These are phyloP conservation scores for Aquatica leii DNA, from an alignment of 2,888 invertebrate genomes.

Conservation along the genomic window DNA sequence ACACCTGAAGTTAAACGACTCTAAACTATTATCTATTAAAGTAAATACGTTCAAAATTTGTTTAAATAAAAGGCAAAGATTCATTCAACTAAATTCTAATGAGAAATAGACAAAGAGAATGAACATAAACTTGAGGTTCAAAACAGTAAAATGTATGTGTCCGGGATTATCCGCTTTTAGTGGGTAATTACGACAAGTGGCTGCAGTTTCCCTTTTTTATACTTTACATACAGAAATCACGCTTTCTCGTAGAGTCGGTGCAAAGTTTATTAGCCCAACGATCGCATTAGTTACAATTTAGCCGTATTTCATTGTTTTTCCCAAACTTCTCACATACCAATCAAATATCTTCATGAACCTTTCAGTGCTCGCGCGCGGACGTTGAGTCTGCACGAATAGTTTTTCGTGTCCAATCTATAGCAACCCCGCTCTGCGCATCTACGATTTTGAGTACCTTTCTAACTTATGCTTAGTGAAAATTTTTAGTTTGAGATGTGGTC, in stretches of 20 bases:
- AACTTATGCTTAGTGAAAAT: too few species aligned
- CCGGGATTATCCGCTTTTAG: neutral
- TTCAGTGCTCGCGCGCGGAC: too few species aligned
- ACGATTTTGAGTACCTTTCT: too few species aligned
- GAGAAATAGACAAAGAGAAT: slow-evolving; percentile 2
- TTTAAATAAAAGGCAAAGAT: slow-evolving; percentile 4
- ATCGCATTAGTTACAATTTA: neutral
- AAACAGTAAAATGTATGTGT: neutral
- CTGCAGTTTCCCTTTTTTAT: neutral
- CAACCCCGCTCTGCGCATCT: too few species aligned
- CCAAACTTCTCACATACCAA: too few species aligned
- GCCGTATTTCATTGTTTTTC: neutral
- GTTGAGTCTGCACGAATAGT: too few species aligned
- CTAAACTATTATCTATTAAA: neutral
- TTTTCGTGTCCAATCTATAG: too few species aligned
- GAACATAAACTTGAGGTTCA: slow-evolving; percentile 1
- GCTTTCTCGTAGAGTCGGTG: neutral
- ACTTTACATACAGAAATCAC: neutral
- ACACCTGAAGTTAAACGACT: neutral
- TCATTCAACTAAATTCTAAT: slow-evolving; percentile 1
- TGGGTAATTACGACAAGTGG: neutral
- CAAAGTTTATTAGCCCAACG: slow-evolving; percentile 4
- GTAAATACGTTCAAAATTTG: neutral
- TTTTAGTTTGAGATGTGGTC: too few species aligned
- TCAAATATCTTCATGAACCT: too few species aligned